A percentile compares a stretch with the other conserved stretches of the same genome.
These are phyloP conservation scores for Bombyx mori DNA, from an alignment of 1,140 invertebrate genomes.

Conservation along the genomic window ASM3026992v2 NC_085129.1:6595501-6596000, in stretches of 20 bases:
- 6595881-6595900: too few relatives aligned
- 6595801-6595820: slow-evolving; percentile 12
- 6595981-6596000: slow-evolving; percentile 18
- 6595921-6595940: slow-evolving; percentile 11
- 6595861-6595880: too few relatives aligned
- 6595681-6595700: slow-evolving; percentile 56
- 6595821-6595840: slow-evolving; percentile 13
- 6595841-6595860: not conserved
- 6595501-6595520: too few relatives aligned
- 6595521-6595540: slow-evolving; percentile 30
- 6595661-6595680: slow-evolving; percentile 55
- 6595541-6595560: slow-evolving; percentile 25
- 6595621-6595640: slow-evolving; percentile 48
- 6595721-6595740: slow-evolving; percentile 24
- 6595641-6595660: slow-evolving; percentile 46
- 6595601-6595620: slow-evolving; percentile 55
- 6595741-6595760: slow-evolving; percentile 34
- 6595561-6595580: slow-evolving; percentile 32
- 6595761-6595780: slow-evolving; percentile 21
- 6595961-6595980: slow-evolving; percentile 12
- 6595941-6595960: slow-evolving; percentile 11
- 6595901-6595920: slow-evolving; percentile 1
- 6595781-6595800: slow-evolving; percentile 16
- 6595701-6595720: slow-evolving; percentile 50
- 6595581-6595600: slow-evolving; percentile 45